Evolutionary conservation across 2,113 vertebrate species (phyloP), one percentile per base, ranked within the genome.

Genomic region (Columbina picui): DNA sequence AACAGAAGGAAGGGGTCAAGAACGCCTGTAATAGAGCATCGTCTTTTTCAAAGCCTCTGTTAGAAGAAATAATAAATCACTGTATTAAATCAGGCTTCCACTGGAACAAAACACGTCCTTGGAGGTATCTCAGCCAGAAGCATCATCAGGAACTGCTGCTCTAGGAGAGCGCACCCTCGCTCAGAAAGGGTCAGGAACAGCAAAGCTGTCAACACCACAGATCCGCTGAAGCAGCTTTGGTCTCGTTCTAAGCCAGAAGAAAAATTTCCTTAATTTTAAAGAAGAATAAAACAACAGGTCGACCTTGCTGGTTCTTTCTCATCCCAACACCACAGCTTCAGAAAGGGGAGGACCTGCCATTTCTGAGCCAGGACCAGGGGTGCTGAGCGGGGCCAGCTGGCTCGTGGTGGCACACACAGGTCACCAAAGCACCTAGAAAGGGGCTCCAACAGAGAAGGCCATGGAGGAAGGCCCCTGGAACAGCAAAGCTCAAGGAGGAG

Each of bases 381-480:
- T 43, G 64, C 52, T 14, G 52, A 41, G 52, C 0, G 1, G 63
- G 49, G 61, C 55, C 55, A 45, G 29, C 12, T 36, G 36, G 56
- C 55, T 84, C 5, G 0, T 4, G 15, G 41, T 30, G 29, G 53
- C 74, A 56, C 2, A 0, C 10, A 18, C 56, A 55, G 39, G 49
- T 7, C 43, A 49, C 18, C 30, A 22, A 34, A 6, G 38, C 36
- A 80, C 55, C 23, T 15, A 63, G 68, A 60, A 41, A 87, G 25
- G 32, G 7, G 19, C 5, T 47, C 3, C 2, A 63, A 3, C 26
- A 47, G 14, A 59, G 57, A 70, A 4, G 7, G 43, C 19, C 45
- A 3, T 0, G 18, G 30, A 85, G 39, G 29, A 68, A 77, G 69
- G 36, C 25, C 25, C 36, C 34, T 6, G 36, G 76, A 12, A 49